Evolutionary conservation across 2,113 vertebrate species (phyloP).

Genomic region (Cottus gobio): DNA sequence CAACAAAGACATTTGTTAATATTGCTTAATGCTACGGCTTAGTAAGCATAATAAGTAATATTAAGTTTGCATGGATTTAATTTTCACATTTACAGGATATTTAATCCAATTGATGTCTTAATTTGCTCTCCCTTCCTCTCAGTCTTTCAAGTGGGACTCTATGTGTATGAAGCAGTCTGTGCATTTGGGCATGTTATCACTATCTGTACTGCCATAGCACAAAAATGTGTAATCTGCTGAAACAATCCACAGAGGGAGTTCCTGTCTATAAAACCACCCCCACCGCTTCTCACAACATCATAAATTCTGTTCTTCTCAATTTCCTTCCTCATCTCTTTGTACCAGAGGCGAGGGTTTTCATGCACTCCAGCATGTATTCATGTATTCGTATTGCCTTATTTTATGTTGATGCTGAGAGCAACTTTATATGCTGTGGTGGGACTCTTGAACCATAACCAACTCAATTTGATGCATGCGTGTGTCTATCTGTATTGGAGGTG

Average conservation of each 20-base stretch:
- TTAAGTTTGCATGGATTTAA: neutral
- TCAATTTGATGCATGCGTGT: constrained; percentile 60
- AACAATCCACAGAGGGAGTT: constrained; percentile 30
- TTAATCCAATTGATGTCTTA: constrained; percentile 1
- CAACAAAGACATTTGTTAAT: constrained; percentile 15
- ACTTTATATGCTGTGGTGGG: constrained; percentile 57
- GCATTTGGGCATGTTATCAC: neutral
- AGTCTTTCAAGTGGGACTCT: neutral
- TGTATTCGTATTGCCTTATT: constrained; percentile 54
- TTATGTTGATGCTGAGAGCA: constrained; percentile 64
- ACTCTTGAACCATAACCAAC: constrained; percentile 77
- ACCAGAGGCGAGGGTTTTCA: constrained; percentile 34
- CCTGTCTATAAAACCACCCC: constrained; percentile 30
- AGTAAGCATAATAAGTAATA: neutral
- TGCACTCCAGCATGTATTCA: constrained; percentile 52
- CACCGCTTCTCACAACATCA: constrained; percentile 44
- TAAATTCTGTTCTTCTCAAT: constrained; percentile 55
- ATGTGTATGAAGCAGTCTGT: neutral
- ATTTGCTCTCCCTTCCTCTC: neutral
- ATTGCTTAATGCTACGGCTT: neutral
- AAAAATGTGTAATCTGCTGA: constrained; percentile 16
- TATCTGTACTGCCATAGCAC: neutral
- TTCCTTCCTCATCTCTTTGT: constrained; percentile 41
- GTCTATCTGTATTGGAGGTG: constrained; percentile 6
- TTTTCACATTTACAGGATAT: neutral